A percentile compares a stretch with the other conserved stretches of the same genome.
These are phyloP conservation scores for Actenoides lindsayi DNA, from an alignment of 2,113 vertebrate species.

Conservation along the genomic window DNA sequence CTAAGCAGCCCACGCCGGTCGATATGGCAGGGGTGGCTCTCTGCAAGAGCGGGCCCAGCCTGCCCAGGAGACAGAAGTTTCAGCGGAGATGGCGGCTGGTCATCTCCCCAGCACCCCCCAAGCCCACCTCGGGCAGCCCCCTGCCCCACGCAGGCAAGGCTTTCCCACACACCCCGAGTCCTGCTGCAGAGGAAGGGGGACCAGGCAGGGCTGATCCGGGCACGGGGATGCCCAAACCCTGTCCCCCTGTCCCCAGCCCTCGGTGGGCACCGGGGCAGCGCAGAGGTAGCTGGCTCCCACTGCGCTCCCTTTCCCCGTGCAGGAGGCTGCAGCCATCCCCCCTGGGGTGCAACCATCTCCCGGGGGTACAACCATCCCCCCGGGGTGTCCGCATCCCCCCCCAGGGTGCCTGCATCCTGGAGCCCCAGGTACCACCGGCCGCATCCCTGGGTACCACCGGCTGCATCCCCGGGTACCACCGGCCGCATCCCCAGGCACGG, in stretches of 20 bases:
- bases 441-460: background rate
- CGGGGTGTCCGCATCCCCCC: fast-evolving
- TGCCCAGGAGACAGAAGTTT: constrained; percentile 65
- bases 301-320: background rate
- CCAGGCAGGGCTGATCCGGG: background rate
- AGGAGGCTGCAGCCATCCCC: background rate
- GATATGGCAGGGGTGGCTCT: constrained; percentile 6
- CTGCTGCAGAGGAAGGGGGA: background rate
- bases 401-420: background rate
- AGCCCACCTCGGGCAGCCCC: background rate
- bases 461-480: background rate
- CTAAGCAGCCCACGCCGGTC: constrained; percentile 60
- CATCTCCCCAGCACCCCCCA: background rate
- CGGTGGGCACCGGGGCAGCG: background rate
- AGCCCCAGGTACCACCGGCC: background rate
- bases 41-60: background rate
- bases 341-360: too few relatives aligned
- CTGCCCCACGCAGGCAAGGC: background rate
- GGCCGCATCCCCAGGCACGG: background rate
- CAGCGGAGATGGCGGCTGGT: background rate
- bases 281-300: background rate
- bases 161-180: background rate
- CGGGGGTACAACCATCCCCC: background rate
- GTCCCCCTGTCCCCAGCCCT: background rate
- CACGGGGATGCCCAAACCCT: background rate